A percentile compares a stretch with the other conserved stretches of the same genome.
Evolutionary conservation across 2,113 vertebrate genomes (phyloP).

Genomic region (Gracilinanus agilis): DNA sequence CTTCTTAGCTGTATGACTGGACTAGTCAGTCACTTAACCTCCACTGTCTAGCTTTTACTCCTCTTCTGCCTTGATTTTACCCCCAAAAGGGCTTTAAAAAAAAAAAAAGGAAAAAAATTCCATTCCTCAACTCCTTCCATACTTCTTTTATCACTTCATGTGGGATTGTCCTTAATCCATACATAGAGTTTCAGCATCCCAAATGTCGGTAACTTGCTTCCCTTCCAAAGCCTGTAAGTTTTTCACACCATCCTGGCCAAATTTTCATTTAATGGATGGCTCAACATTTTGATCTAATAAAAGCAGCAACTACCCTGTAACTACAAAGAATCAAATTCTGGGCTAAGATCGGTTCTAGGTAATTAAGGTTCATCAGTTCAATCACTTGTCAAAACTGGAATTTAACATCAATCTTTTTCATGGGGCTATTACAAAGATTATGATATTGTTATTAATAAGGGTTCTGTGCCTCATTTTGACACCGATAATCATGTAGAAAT

Average conservation of each 20-base stretch:
- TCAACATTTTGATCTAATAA: slow-evolving; percentile 6
- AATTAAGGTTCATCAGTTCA: background rate
- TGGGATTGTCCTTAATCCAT: slow-evolving; percentile 28
- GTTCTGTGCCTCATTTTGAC: background rate
- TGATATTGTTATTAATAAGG: slow-evolving; percentile 5
- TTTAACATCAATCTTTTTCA: slow-evolving; percentile 29
- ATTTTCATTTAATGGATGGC: slow-evolving; percentile 20
- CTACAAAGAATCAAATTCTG: background rate
- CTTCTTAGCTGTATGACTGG: too few relatives aligned
- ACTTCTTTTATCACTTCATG: background rate
- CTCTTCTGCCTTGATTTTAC: too few relatives aligned
- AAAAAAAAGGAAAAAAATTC: background rate
- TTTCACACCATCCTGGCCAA: background rate
- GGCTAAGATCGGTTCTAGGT: slow-evolving; percentile 11
- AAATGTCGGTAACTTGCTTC: background rate
- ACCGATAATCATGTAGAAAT: background rate
- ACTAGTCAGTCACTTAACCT: too few relatives aligned
- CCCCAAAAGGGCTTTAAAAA: too few relatives aligned
- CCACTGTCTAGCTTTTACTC: too few relatives aligned
- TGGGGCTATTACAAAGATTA: slow-evolving; percentile 14
- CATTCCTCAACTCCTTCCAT: background rate
- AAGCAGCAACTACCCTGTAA: background rate
- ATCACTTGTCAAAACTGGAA: slow-evolving; percentile 54
- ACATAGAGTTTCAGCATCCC: background rate
- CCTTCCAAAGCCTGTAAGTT: background rate